Base-by-base conservation (phyloP, 2,113 vertebrate genomes). In the Centropus bengalensis region DNA sequence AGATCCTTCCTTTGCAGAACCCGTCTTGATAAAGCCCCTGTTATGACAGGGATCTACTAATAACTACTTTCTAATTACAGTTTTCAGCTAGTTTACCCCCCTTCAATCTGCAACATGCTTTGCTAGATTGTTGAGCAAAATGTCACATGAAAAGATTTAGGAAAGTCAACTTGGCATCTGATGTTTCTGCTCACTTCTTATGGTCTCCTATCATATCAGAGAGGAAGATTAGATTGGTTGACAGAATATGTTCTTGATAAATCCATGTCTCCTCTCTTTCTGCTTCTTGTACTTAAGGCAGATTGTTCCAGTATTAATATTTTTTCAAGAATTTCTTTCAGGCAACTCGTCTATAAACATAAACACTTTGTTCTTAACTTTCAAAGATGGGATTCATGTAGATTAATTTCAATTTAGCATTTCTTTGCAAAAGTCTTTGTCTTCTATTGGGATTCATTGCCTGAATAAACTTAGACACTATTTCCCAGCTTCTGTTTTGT, bases 141-240 rank as follows among this genome's bases (percentile, higher is more conserved):
- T 75, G 56, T 88, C 90, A 92, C 88, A 94, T 96, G 82, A 95
- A 91, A 96, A 96, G 86, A 62, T 30, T 63, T 56, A 32, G 32
- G 38, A 67, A 90, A 90, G 42, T 64, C 9, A 88, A 67, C 32
- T 88, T 91, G 88, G 74, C 55, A 92, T 86, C 47, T 94, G 15
- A 63, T 88, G 38, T 28, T 83, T 88, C 93, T 88, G 19, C 42
- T 70, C 15, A 59, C 14, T 73, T 93, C 55, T 59, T 51, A 77
- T 33, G 79, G 51, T 91, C 45, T 88, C 38, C 51, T 87, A 2
- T 67, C 21, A 9, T 55, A 28, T 63, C 64, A 59, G 45, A 86
- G 28, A 60, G 55, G 9, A n/a, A 69, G 59, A 80, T 80, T 40
- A 62, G 68, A 59, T 63, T 80, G 63, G 59, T 60, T 92, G 80